Evolutionary conservation across 2,113 vertebrate genomes (phyloP).

Genomic region (Hipposideros armiger): DNA sequence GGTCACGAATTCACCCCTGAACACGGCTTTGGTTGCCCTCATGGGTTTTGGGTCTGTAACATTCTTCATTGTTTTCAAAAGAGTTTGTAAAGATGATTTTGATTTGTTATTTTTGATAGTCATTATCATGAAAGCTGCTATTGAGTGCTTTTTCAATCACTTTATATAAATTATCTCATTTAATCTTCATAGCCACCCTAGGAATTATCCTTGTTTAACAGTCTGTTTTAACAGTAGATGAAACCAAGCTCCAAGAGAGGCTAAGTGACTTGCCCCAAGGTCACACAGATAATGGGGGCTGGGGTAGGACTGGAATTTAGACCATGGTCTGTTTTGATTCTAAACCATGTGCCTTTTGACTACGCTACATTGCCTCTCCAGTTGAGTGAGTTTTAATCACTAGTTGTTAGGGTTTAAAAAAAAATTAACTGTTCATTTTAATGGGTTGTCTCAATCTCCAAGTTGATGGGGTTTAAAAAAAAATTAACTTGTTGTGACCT

Average conservation of each 20-base stretch:
- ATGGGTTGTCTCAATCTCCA: background rate
- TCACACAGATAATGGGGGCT: background rate
- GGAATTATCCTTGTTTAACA: background rate
- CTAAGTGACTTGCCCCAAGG: background rate
- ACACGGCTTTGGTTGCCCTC: background rate
- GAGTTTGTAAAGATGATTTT: background rate
- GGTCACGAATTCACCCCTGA: background rate
- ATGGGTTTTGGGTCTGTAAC: background rate
- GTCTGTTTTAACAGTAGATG: background rate
- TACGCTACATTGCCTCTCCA: background rate
- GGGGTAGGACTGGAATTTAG: background rate
- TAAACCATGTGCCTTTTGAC: background rate
- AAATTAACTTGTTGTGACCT: background rate
- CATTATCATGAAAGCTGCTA: background rate
- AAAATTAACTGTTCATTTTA: conserved; percentile 41
- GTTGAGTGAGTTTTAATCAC: conserved; percentile 58
- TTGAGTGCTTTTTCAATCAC: background rate
- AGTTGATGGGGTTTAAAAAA: background rate
- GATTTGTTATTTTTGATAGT: background rate
- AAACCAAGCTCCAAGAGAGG: no score
- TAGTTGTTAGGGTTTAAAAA: background rate
- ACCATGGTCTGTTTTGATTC: background rate
- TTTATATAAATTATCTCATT: background rate
- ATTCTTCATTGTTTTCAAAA: background rate
- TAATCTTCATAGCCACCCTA: background rate